Conservation (phyloP, 2,888 invertebrate genomes). For the Plebejus melissa region DNA sequence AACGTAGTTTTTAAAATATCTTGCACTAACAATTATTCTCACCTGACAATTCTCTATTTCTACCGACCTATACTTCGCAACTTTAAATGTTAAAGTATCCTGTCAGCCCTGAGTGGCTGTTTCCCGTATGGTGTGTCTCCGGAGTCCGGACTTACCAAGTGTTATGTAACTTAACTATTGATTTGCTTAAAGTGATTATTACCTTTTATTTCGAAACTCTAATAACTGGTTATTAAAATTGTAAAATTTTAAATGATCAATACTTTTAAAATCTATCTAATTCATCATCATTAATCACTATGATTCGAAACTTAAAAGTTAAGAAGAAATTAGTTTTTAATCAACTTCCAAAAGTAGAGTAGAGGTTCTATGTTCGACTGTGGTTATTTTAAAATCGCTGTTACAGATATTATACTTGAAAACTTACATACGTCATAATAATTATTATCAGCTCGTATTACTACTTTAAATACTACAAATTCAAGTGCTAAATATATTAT, state of each 20-base stretch:
- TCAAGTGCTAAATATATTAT: neutral
- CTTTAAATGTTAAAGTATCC: neutral
- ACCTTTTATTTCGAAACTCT: conserved; percentile 44
- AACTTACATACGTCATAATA: no score
- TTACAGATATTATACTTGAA: neutral
- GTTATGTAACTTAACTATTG: conserved; percentile 56
- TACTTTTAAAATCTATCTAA: neutral
- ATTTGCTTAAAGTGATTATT: conserved; percentile 64
- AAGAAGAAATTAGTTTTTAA: neutral
- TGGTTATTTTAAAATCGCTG: neutral
- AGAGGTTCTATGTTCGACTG: neutral
- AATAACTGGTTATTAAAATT: conserved; percentile 27
- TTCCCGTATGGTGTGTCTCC: conserved; percentile 51
- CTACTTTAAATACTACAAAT: neutral
- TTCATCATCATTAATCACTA: neutral
- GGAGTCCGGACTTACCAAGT: conserved; percentile 45
- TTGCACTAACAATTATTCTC: neutral
- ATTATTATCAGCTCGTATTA: no score
- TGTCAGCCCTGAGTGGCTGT: conserved; percentile 33
- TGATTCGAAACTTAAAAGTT: neutral
- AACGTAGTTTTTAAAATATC: no score
- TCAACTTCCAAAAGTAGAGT: no score
- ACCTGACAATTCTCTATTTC: neutral
- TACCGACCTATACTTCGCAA: neutral
- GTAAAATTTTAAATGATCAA: neutral